Evolutionary conservation across 2,797 vertebrate genomes (phyloP).

Genomic region (Steatocranus sp.): DNA sequence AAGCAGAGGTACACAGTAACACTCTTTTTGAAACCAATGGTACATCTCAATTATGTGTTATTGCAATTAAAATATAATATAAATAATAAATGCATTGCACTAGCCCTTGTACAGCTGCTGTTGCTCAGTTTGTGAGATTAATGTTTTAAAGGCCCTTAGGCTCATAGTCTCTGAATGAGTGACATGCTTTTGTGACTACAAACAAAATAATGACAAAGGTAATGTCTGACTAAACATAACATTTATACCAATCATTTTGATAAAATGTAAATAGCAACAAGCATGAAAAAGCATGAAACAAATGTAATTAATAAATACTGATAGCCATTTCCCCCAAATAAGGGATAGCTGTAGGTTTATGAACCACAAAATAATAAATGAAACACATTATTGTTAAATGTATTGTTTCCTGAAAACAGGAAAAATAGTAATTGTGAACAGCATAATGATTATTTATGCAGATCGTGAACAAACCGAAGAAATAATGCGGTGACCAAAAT

Average conservation of each 20-base stretch:
- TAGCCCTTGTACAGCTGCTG: not conserved
- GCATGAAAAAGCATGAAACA: not conserved
- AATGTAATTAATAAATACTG: too few species aligned
- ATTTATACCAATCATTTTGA: not conserved
- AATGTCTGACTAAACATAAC: not conserved
- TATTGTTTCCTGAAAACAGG: not conserved
- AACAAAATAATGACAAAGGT: not conserved
- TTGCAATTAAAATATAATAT: not conserved
- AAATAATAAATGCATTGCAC: not conserved
- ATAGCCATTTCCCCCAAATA: not conserved
- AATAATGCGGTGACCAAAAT: not conserved
- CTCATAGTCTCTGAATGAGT: not conserved
- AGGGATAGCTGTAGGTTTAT: not conserved
- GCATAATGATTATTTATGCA: not conserved
- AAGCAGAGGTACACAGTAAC: not conserved
- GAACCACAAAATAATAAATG: not conserved
- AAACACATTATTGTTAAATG: not conserved
- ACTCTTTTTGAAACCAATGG: not conserved
- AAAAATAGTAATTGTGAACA: not conserved
- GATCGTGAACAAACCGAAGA: rapidly evolving
- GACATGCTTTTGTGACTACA: not conserved
- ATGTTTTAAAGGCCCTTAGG: not conserved
- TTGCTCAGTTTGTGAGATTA: not conserved
- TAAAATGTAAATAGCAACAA: not conserved
- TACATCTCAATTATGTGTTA: not conserved